Base-by-base conservation (phyloP, 2,797 vertebrate genomes). In the Anas flavirostris region DNA sequence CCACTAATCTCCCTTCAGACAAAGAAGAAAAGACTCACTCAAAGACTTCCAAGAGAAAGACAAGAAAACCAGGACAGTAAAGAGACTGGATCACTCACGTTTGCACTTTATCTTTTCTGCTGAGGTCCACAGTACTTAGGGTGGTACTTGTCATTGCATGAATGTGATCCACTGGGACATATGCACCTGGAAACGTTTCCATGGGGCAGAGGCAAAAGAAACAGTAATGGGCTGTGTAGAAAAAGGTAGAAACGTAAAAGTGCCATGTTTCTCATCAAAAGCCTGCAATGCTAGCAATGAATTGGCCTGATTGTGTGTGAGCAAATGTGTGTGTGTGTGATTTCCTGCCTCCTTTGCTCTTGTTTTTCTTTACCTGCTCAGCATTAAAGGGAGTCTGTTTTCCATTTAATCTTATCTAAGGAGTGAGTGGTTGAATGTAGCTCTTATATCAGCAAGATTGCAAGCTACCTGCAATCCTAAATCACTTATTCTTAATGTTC, bases 51-150 rank as follows among this genome's bases (percentile, higher is more conserved):
- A 98, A 98, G 95, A 97, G 96, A 96, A 98, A 98, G 79, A 96
- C 98, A 92, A 97, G 97, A 89, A 95, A 97, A 52, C 90, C 97
- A 48, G 98, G 98, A 48, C 98, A 99, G 43, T 99, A 99, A 92
- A 89, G 58, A 88, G 66, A 28, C 43, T 84, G 37, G 28, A 75
- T 93, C 39, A 50, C 58, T 92, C 67, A 88, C n/a, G 89, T 91
- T 94, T 94, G 90, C 96, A 97, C 97, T 97, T 91, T 95, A 86
- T 31, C 59, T 82, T 88, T 96, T 88, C 75, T 94, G 58, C 63
- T 90, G 82, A 92, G 81, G 79, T 96, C 92, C 93, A 91, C 83
- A 87, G 82, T 86, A 93, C 76, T 88, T 91, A 73, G 91, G 88
- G 26, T 90, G 86, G 62, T 75, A 78, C 39, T 82, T 89, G 66